These are phyloP conservation scores for Zapus hudsonius DNA, from an alignment of 2,113 vertebrate genomes.

Conservation along the genomic window DNA sequence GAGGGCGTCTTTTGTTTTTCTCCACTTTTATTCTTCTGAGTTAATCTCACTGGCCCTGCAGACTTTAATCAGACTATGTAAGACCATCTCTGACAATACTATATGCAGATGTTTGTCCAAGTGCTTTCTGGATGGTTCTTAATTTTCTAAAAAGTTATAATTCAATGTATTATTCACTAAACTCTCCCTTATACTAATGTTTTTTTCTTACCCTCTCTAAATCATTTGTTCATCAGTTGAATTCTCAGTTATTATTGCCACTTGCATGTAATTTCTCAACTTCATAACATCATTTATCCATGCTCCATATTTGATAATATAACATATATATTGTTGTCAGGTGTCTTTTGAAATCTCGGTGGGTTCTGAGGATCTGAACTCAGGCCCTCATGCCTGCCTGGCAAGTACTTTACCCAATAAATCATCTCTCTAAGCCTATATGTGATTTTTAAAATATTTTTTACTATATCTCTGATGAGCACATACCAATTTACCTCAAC, in stretches of 20 bases:
- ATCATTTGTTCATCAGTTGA: background rate
- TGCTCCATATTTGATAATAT: too few species aligned
- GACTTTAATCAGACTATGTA: background rate
- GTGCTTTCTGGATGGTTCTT: background rate
- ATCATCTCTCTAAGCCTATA: too few species aligned
- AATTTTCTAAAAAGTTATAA: background rate
- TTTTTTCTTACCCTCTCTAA: background rate
- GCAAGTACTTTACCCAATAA: too few species aligned
- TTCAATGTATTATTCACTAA: background rate
- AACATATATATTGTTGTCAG: too few species aligned
- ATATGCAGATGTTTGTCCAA: background rate
- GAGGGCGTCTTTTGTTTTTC: background rate
- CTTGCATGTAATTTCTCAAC: background rate
- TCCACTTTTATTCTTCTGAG: background rate
- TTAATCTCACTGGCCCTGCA: background rate
- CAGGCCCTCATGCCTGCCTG: too few species aligned
- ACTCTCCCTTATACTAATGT: background rate
- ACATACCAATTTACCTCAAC: background rate
- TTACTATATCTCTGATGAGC: background rate
- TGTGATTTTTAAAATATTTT: background rate
- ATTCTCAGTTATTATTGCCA: background rate
- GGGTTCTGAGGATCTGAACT: too few species aligned
- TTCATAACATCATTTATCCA: background rate
- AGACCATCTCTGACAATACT: too few species aligned
- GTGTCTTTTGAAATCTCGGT: too few species aligned